Conservation (phyloP, 2,797 vertebrate species). For the Furcifer pardalis region DNA sequence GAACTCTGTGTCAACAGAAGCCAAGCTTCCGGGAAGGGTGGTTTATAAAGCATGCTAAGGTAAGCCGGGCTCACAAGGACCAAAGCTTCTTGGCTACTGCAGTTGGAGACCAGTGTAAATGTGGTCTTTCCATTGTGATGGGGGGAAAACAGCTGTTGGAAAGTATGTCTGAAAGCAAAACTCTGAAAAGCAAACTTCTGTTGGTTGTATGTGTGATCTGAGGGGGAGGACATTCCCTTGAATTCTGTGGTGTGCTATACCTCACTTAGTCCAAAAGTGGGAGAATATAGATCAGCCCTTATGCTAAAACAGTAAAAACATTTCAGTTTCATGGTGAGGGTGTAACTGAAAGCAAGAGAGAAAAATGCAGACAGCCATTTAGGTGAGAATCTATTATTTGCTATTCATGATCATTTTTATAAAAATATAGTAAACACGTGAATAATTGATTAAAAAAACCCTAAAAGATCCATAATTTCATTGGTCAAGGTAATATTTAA, state of each 20-base stretch:
- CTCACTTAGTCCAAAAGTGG: background rate
- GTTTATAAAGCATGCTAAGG: background rate
- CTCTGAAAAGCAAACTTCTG: background rate
- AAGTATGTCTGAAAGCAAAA: background rate
- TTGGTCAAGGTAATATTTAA: background rate
- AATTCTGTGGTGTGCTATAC: too few species aligned
- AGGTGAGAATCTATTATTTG: background rate
- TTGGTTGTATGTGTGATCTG: background rate
- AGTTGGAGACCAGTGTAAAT: background rate
- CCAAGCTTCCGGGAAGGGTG: background rate
- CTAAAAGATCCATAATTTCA: background rate
- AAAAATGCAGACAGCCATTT: background rate
- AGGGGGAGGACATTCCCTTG: too few species aligned
- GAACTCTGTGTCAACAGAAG: conserved; percentile 29
- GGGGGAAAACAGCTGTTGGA: background rate
- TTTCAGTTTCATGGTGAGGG: background rate
- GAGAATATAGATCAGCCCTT: background rate
- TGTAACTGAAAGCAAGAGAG: background rate
- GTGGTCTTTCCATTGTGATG: too few species aligned
- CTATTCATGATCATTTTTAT: background rate
- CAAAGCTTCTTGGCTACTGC: background rate
- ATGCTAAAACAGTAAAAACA: background rate
- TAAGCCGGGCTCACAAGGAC: background rate
- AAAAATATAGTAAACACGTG: background rate
- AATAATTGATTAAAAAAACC: background rate